Conservation (phyloP, 2,113 vertebrate genomes). For the Oenanthe melanoleuca region DNA sequence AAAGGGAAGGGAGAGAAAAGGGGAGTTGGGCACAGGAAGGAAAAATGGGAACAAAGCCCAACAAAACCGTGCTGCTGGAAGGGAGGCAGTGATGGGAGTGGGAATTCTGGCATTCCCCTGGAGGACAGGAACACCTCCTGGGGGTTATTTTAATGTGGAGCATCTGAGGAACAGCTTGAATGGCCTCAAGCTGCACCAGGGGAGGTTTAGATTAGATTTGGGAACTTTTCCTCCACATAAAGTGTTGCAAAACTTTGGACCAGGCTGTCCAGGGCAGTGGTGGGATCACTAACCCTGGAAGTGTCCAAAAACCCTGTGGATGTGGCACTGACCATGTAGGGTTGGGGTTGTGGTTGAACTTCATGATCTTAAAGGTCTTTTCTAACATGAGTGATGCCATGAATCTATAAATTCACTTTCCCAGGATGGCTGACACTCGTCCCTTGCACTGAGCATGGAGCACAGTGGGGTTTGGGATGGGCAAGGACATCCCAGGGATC, state of each 20-base stretch:
- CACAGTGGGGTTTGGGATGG: not conserved
- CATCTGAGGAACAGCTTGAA: not conserved
- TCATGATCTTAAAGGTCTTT: not conserved
- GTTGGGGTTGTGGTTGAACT: not conserved
- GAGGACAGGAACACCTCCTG: not conserved
- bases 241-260: not conserved
- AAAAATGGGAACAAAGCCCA: not conserved
- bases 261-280: not conserved
- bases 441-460: not conserved
- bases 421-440: rapidly evolving
- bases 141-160: not conserved
- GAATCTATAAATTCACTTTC: not conserved
- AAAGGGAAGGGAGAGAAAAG: not conserved
- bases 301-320: not conserved
- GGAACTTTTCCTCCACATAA: not conserved
- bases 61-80: rapidly evolving
- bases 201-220: not conserved
- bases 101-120: not conserved
- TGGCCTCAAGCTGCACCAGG: not conserved
- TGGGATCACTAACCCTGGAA: not conserved
- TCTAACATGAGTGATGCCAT: not conserved
- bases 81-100: not conserved
- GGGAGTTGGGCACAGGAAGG: no score
- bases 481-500: rapidly evolving
- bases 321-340: not conserved